These are phyloP conservation scores for Phenganax subtilis DNA, from an alignment of 92 coral and sea anemone genomes.

Conservation along the genomic window DNA sequence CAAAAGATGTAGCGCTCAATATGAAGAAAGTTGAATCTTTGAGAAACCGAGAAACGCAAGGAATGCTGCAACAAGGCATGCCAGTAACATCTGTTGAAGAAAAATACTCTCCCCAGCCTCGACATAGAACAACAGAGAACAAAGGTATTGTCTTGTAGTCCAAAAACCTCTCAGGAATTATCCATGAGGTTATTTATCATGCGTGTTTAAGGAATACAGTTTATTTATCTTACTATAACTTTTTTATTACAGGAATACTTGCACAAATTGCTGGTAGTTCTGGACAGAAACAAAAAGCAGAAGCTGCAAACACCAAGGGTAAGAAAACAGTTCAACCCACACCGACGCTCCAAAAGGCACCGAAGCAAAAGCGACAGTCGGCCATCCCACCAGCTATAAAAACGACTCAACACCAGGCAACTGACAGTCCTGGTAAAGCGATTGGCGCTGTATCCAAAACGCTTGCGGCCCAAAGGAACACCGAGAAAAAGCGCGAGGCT, in stretches of 20 bases:
- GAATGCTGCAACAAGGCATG: background rate
- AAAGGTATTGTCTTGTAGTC: background rate
- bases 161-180: no score
- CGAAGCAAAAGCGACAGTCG: background rate
- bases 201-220: no score
- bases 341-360: background rate
- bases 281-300: background rate
- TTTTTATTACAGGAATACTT: background rate
- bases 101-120: constrained; percentile 5
- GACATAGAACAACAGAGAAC: background rate
- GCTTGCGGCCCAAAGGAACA: background rate
- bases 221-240: background rate
- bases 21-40: constrained; percentile 20
- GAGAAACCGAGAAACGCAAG: background rate
- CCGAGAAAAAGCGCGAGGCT: background rate
- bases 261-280: background rate
- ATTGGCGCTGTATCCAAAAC: background rate
- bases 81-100: background rate
- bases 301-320: background rate
- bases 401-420: background rate
- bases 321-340: background rate
- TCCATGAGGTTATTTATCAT: no score
- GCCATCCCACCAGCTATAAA: background rate
- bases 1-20: constrained; percentile 23
- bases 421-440: background rate